phyloP scores from a whole-genome alignment of 2,797 vertebrate species.

The Crypturellus tataupa region DNA sequence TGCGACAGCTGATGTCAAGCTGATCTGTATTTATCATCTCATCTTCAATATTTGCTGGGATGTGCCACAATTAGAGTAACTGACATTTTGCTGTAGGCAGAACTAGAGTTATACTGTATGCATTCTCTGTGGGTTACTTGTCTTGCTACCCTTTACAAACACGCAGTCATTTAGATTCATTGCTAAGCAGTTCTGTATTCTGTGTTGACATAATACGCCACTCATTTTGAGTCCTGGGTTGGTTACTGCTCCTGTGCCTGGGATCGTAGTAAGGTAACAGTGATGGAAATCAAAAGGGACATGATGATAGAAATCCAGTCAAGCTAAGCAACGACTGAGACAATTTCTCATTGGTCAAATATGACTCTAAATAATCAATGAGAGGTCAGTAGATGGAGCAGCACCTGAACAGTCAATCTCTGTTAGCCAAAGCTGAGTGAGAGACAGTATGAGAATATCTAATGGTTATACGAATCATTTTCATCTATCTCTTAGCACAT shows the following conservation, averaged over 20 bases:
- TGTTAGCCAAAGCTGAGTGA: not conserved
- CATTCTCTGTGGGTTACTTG: not conserved
- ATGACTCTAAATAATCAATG: not conserved
- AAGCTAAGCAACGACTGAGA: not conserved
- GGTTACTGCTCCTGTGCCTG: not conserved
- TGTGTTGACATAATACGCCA: not conserved
- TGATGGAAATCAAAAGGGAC: not conserved
- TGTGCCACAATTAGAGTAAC: slow-evolving; percentile 48
- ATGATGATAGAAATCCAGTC: not conserved
- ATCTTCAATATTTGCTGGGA: slow-evolving; percentile 64
- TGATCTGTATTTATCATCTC: slow-evolving; percentile 60
- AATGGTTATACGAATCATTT: not conserved
- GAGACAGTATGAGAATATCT: not conserved
- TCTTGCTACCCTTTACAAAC: slow-evolving; percentile 25
- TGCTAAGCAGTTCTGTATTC: not conserved
- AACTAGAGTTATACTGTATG: not conserved
- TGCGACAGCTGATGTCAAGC: slow-evolving; percentile 53
- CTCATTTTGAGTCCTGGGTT: not conserved
- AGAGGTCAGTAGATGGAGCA: not conserved
- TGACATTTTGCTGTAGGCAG: slow-evolving; percentile 68
- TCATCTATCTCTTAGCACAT: not conserved
- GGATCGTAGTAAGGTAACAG: accelerated
- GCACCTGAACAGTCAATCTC: not conserved
- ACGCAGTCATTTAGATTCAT: not conserved
- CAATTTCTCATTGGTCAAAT: not conserved